Evolutionary conservation across 1,140 invertebrate genomes (phyloP), one percentile per base, ranked within the genome.

Genomic region (Cyphomyrmex costatus): DNA sequence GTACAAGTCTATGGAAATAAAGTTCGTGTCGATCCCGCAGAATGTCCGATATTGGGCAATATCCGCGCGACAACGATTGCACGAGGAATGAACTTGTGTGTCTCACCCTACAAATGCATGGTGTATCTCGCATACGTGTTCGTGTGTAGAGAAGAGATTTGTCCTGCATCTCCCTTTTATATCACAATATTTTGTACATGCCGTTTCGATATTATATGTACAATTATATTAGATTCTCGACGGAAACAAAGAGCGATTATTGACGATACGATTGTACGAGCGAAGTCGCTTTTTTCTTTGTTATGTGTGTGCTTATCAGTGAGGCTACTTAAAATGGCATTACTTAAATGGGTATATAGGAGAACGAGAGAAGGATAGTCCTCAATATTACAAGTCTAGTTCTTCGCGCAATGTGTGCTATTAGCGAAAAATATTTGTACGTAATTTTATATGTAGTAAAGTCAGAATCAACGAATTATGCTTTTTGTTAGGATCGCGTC

Each of bases 261-360:
- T 30, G 24, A 7, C 51, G 66, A 66, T 21, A 51, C n/a, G n/a
- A 16, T 21, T 24, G 56, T 56, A 33, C 36, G 70, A 71, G 70
- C 24, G 68, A 73, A 58, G 46, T 21, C 6, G 27, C 8, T 24
- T 42, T 14, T 7, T 42, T 42, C 27, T 33, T 30, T 36, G n/a
- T 51, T 58, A 46, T 7, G 6, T 73, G 46, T 19, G 27, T 36
- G n/a, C 36, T 19, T 83, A 36, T 30, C 56, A 49, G 12, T 46
- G 58, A 8, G 33, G 16, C 51, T 80, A 70, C 65, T 71, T 71
- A 80, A 80, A n/a, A 80, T 19, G 19, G 33, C 42, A 82, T 49
- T 82, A 82, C 19, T 73, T 73, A 46, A 53, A 30, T 36, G 36
- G 24, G 49, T 83, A 24, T 60, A 65, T 8, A 42, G 12, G 5